phyloP scores from a whole-genome alignment of 1,140 invertebrate genomes.

The Metopolophium dirhodum region DNA sequence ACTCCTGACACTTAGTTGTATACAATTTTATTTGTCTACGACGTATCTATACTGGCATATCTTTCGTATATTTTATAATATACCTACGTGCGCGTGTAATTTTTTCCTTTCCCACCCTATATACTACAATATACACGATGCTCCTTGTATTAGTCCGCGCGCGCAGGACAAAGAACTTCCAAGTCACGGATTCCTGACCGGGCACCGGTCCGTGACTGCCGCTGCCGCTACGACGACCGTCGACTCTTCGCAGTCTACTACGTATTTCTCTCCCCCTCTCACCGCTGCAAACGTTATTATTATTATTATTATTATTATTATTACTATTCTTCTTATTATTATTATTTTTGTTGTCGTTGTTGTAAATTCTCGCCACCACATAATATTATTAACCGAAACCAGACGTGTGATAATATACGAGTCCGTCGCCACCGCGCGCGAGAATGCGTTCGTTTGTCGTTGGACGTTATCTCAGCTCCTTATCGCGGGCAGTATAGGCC shows the following conservation, averaged over 20 bases:
- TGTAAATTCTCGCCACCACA: neutral
- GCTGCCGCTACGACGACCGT: neutral
- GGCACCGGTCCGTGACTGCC: slow-evolving; percentile 47
- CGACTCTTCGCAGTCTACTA: neutral
- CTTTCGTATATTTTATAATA: neutral
- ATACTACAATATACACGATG: neutral
- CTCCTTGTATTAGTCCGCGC: slow-evolving; percentile 13
- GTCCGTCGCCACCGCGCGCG: neutral
- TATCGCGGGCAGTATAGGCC: neutral
- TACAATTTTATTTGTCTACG: neutral
- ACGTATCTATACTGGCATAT: neutral
- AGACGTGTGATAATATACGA: neutral
- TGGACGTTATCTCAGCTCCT: neutral
- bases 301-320: neutral
- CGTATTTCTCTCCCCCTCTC: neutral
- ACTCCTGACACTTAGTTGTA: neutral
- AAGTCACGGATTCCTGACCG: slow-evolving; percentile 53
- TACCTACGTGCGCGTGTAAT: slow-evolving; percentile 19
- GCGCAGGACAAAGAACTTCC: slow-evolving; percentile 50
- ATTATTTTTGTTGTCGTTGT: neutral
- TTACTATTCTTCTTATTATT: neutral
- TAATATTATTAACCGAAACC: neutral
- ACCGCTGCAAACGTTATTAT: neutral
- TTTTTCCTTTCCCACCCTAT: slow-evolving; percentile 19
- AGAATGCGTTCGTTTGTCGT: slow-evolving; percentile 17